Percentiles rank a stretch among this genome's conserved stretches.
Evolutionary conservation across 2,888 invertebrate species (phyloP).

Genomic region (Lasioglossum leucozonium): DNA sequence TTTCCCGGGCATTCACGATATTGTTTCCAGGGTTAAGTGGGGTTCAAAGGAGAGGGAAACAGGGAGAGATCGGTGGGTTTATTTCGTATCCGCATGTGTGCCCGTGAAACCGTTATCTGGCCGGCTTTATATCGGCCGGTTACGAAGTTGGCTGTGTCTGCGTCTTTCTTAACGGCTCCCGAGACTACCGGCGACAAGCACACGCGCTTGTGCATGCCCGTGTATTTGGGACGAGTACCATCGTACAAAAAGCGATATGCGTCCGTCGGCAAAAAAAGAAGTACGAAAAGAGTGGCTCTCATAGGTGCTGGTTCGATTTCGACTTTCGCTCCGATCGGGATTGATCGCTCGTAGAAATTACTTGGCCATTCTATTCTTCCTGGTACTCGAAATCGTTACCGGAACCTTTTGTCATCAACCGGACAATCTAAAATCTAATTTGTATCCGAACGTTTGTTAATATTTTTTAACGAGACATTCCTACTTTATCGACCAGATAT

Average conservation of each 20-base stretch:
- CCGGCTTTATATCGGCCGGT: slow-evolving; percentile 78
- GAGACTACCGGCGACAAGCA: slow-evolving; percentile 21
- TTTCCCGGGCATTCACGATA: background rate
- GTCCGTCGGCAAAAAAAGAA: slow-evolving; percentile 33
- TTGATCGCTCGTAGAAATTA: background rate
- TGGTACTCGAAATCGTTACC: background rate
- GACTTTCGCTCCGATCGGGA: slow-evolving; percentile 38
- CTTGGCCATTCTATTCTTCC: background rate
- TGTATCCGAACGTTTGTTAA: background rate
- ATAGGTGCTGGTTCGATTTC: slow-evolving; percentile 23
- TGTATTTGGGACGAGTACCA: slow-evolving; percentile 49
- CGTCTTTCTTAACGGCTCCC: slow-evolving; percentile 61
- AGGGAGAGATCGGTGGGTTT: slow-evolving; percentile 46
- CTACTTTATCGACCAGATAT: background rate
- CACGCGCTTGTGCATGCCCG: slow-evolving; percentile 14
- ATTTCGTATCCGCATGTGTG: slow-evolving; percentile 53
- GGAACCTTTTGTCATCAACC: background rate
- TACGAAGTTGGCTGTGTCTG: slow-evolving; percentile 63
- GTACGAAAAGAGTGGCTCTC: slow-evolving; percentile 17
- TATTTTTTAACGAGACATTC: background rate
- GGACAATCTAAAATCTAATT: background rate
- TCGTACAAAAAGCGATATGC: slow-evolving; percentile 38
- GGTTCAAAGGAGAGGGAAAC: slow-evolving; percentile 23
- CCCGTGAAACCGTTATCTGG: slow-evolving; percentile 79
- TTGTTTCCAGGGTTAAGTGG: slow-evolving; percentile 35